Percentiles rank a stretch among this genome's conserved stretches.
Conservation (phyloP, 1,140 invertebrate genomes). For the Drosophila kikkawai region DNA sequence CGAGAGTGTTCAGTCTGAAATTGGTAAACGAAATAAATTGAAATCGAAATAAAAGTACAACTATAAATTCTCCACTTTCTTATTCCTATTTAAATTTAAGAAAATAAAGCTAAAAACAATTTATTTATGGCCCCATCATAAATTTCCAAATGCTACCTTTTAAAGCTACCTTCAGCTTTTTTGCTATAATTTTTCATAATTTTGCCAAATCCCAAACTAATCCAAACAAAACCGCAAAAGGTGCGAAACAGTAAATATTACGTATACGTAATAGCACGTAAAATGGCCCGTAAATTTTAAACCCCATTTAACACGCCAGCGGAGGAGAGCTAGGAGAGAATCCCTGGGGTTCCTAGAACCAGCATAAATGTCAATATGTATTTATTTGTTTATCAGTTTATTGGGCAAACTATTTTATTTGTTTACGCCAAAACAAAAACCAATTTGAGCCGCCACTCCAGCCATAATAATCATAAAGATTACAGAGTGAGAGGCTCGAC, state of each 20-base stretch:
- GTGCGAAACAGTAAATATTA: slow-evolving; percentile 42
- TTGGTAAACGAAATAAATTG: slow-evolving; percentile 5
- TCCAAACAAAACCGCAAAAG: slow-evolving; percentile 25
- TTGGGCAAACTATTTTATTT: slow-evolving; percentile 67
- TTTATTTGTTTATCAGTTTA: slow-evolving; percentile 72
- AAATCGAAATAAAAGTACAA: background rate
- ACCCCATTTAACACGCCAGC: slow-evolving; percentile 31
- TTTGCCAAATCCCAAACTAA: slow-evolving; percentile 11
- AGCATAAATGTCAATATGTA: slow-evolving; percentile 45
- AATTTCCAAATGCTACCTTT: background rate
- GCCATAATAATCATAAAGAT: slow-evolving; percentile 64
- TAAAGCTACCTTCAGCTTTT: background rate
- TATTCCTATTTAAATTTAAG: background rate
- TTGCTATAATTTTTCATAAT: slow-evolving; percentile 20
- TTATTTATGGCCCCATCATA: slow-evolving; percentile 14
- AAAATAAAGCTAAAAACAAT: background rate
- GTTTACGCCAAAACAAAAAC: slow-evolving; percentile 64
- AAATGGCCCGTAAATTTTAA: slow-evolving; percentile 30
- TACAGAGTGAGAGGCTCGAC: slow-evolving; percentile 1
- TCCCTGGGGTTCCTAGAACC: background rate
- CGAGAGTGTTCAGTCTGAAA: slow-evolving; percentile 8
- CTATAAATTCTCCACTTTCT: background rate
- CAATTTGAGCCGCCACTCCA: slow-evolving; percentile 21
- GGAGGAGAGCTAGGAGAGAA: background rate
- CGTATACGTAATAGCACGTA: slow-evolving; percentile 34